Evolutionary conservation across 53 echinoderm and acorn worm genomes (phyloP).

Genomic region (Mesocentrotus franciscanus): DNA sequence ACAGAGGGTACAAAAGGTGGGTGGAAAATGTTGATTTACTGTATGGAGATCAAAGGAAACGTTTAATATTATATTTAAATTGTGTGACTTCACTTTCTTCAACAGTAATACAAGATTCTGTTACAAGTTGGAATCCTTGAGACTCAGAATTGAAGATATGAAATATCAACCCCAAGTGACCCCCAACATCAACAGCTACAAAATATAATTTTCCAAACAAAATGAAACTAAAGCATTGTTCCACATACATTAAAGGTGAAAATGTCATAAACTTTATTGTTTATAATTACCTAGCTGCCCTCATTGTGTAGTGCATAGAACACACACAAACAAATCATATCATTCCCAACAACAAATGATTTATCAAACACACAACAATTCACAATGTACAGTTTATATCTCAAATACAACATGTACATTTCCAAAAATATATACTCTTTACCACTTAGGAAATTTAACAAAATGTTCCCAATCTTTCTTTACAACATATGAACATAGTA

Average conservation of each 20-base stretch:
- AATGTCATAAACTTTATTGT: background rate
- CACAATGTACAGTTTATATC: background rate
- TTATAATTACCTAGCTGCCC: background rate
- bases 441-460: background rate
- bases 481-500: background rate
- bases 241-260: background rate
- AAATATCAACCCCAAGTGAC: too few relatives aligned
- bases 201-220: background rate
- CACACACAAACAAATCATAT: background rate
- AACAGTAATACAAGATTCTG: too few relatives aligned
- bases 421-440: slow-evolving; percentile 29
- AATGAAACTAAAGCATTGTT: background rate
- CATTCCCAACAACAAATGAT: background rate
- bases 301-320: background rate
- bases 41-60: too few relatives aligned
- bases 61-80: too few relatives aligned
- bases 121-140: too few relatives aligned
- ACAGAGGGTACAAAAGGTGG: background rate
- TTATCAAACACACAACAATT: background rate
- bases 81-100: too few relatives aligned
- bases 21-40: too few relatives aligned
- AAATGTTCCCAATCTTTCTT: background rate
- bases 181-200: background rate
- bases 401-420: background rate
- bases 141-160: too few relatives aligned